These are phyloP conservation scores for Gobio occitaniae DNA, from an alignment of 2,797 vertebrate genomes.

Conservation along the genomic window DNA sequence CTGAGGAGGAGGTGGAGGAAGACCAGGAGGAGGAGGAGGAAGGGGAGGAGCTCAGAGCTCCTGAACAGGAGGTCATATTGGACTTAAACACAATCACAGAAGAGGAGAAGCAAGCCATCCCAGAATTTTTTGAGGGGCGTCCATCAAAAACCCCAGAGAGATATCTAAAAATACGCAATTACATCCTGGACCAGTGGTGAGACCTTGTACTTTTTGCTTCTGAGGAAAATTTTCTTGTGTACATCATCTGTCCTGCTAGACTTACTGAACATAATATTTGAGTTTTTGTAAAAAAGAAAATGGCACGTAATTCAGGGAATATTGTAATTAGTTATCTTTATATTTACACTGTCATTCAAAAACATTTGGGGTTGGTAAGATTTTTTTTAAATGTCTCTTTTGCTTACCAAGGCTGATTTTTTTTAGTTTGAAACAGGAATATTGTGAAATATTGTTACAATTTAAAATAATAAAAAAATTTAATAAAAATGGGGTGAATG, in stretches of 20 bases:
- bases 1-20: constrained; percentile 63
- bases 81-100: constrained; percentile 85
- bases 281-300: neutral
- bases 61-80: constrained; percentile 90
- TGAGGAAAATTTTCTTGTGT: neutral
- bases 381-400: too few relatives aligned
- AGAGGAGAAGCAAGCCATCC: constrained; percentile 96
- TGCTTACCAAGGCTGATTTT: too few relatives aligned
- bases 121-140: constrained; percentile 97
- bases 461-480: too few relatives aligned
- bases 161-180: constrained; percentile 97
- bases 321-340: too few relatives aligned
- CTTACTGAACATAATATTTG: neutral
- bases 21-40: constrained; percentile 71
- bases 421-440: too few relatives aligned
- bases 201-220: neutral
- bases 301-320: neutral
- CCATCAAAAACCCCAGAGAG: constrained; percentile 95
- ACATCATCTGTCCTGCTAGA: neutral
- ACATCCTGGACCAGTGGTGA: constrained; percentile 97
- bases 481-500: too few relatives aligned
- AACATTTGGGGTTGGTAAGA: too few relatives aligned
- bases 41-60: constrained; percentile 87
- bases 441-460: too few relatives aligned
- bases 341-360: too few relatives aligned